These are phyloP conservation scores for Scortum barcoo DNA, from an alignment of 2,113 vertebrate genomes.

Conservation along the genomic window DNA sequence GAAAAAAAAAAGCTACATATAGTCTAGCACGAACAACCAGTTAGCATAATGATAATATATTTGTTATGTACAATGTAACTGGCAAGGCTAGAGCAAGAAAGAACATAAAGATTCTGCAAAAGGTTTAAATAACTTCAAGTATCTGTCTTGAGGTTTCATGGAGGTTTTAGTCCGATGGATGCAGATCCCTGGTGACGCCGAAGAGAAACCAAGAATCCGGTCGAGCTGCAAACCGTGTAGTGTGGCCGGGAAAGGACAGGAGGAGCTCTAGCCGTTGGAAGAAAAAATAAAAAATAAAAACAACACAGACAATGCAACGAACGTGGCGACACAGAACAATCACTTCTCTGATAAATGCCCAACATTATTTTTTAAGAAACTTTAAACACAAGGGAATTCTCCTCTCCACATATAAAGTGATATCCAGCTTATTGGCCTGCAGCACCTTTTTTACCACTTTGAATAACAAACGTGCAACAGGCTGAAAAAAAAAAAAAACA, in stretches of 20 bases:
- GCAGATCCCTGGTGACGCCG: slow-evolving; percentile 53
- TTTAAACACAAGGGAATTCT: slow-evolving; percentile 44
- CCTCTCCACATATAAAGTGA: slow-evolving; percentile 63
- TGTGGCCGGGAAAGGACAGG: slow-evolving; percentile 39
- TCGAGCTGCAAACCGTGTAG: slow-evolving; percentile 63
- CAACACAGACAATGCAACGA: slow-evolving; percentile 58
- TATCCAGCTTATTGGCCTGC: slow-evolving; percentile 66
- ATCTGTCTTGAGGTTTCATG: slow-evolving; percentile 76
- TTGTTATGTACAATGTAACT: slow-evolving; percentile 81
- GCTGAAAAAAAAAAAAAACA: slow-evolving; percentile 41
- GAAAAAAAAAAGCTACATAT: slow-evolving; percentile 67
- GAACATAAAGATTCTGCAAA: slow-evolving; percentile 61
- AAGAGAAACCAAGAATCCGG: slow-evolving; percentile 45
- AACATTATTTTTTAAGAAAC: slow-evolving; percentile 47
- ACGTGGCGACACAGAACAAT: slow-evolving; percentile 57
- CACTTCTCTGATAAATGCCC: slow-evolving; percentile 69
- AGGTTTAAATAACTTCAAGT: slow-evolving; percentile 81
- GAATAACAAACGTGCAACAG: slow-evolving; percentile 69
- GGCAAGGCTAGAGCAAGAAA: slow-evolving; percentile 71
- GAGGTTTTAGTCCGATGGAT: slow-evolving; percentile 65
- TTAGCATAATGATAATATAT: slow-evolving; percentile 76
- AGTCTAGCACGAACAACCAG: slow-evolving; percentile 76
- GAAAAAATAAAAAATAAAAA: too few species aligned
- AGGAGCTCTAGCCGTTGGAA: slow-evolving; percentile 49
- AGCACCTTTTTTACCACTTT: slow-evolving; percentile 56